Evolutionary conservation across 2,888 invertebrate species (phyloP), one percentile per base, ranked within the genome.

Genomic region (Gymnocheta viridis): DNA sequence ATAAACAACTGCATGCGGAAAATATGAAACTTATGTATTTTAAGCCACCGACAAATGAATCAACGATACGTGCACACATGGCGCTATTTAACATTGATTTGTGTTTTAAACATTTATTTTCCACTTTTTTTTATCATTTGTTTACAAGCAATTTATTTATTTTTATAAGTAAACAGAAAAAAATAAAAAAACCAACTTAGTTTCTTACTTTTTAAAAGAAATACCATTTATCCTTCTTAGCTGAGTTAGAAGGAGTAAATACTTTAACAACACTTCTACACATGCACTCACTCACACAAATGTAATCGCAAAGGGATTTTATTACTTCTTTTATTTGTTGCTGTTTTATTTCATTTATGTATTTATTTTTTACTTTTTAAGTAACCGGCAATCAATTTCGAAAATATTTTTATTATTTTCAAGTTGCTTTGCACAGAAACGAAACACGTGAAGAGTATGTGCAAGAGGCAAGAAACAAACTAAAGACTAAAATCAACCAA

Each of bases 361-460:
- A 51, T 49, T 41, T 56, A 44, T 73, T 66, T 66, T 44, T 44
- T 44, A 24, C 47, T 58, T 58, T 82, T 67, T 47, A 80, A 76
- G 44, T 41, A 84, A 84, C 83, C 83, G 83, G 82, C 81, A 81
- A 77, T 81, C 70, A 84, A 73, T 77, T 83, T 76, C 78, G 58
- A 84, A 83, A 81, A 70, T 80, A 70, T 83, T 73, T 80, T 80
- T 77, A 74, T 70, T 69, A 79, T 69, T 83, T 74, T 69, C 14
- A 74, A 66, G 56, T 72, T 72, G 35, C 72, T 80, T 80, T 69
- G 49, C 67, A 80, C 47, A 49, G 58, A 67, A 17, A 66, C 60
- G 24, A 69, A 60, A 56, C 79, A 72, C 67, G 44, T 22, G 62
- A 54, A 82, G 62, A 69, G 81, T 56, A 24, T 82, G 29, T 76